Evolutionary conservation across 92 coral and sea anemone genomes (phyloP), one percentile per base, ranked within the genome.

Genomic region (Scolanthus callimorphus): DNA sequence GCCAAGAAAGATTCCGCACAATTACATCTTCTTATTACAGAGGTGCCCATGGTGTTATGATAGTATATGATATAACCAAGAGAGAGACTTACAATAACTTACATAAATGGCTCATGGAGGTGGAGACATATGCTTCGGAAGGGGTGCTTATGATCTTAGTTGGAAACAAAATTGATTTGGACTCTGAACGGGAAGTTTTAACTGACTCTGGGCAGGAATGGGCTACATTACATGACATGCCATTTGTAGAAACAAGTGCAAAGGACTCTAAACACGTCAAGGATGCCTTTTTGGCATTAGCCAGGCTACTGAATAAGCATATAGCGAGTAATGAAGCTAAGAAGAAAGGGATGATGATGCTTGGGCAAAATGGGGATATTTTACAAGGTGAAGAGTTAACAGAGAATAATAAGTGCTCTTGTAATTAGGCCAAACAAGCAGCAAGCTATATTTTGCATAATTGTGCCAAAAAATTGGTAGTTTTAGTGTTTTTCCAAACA

Each of bases 1-100:
- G 97, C 10, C 97, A 91, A 51, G 97, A 91, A 39, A 69, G 96
- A 70, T 91, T 91, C 49, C 82, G 82, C 52, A 88, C 96, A 29
- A 79, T 91, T 19, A 91, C 97, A 8, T 91, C 97, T 0, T 89
- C 97, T 27, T 91, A 88, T 51, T 91, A 91, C 58, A 76, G 97
- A n/a, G 97, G 97, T 27, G 96, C 97, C 0, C 97, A 91, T 64
- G 97, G 97, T 8, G 90, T 88, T 0, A 85, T 91, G 89, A 77
- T 91, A 30, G 85, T 91, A 30, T 91, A 88, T 69, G 97, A 91
- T 55, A 85, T 91, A 17, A 84, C 97, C 25, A 84, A 75, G 37
- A 69, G 73, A 63, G 92, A 88, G 57, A 83, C 96, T 19, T 91
- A 89, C 66, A 72, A 74, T 23, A 88, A 91, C 55, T 81, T 91